A percentile compares a stretch with the other conserved stretches of the same genome.
phyloP scores from a whole-genome alignment of 2,888 invertebrate species.

The Acleris laterana region DNA sequence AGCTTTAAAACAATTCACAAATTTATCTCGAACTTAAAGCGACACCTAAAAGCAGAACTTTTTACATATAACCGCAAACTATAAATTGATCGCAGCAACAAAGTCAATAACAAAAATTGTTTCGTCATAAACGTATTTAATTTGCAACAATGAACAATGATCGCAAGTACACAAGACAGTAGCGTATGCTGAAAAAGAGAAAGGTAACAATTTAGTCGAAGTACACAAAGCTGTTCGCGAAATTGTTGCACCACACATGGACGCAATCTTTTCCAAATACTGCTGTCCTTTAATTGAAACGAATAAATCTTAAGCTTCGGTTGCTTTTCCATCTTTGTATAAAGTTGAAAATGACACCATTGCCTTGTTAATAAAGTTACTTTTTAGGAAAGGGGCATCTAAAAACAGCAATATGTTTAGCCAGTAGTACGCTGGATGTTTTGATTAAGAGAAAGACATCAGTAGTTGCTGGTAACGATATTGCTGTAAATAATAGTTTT shows the following conservation, averaged over 20 bases:
- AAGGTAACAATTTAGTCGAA: conserved; percentile 56
- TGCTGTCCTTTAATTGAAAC: too few species aligned
- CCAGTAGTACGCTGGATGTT: too few species aligned
- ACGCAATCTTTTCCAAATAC: conserved; percentile 43
- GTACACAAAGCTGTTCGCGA: conserved; percentile 59
- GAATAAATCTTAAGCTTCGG: too few species aligned
- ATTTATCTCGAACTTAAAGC: conserved; percentile 46
- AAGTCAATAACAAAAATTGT: conserved; percentile 60
- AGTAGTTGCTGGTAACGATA: too few species aligned
- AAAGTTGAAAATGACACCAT: too few species aligned
- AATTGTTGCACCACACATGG: conserved; percentile 52
- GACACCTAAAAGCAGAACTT: conserved; percentile 55
- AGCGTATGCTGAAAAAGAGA: conserved; percentile 77
- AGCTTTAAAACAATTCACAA: conserved; percentile 45
- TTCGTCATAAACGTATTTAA: conserved; percentile 55
- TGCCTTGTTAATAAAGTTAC: too few species aligned
- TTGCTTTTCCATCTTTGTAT: too few species aligned
- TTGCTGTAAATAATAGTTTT: too few species aligned
- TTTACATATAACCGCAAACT: conserved; percentile 56
- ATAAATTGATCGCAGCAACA: conserved; percentile 55
- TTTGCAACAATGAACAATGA: conserved; percentile 58
- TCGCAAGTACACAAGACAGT: conserved; percentile 75
- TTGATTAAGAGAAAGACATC: too few species aligned
- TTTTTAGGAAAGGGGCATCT: too few species aligned
- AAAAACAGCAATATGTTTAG: too few species aligned